Evolutionary conservation across 2,888 invertebrate genomes (phyloP).

Genomic region (Ceramica pisi): DNA sequence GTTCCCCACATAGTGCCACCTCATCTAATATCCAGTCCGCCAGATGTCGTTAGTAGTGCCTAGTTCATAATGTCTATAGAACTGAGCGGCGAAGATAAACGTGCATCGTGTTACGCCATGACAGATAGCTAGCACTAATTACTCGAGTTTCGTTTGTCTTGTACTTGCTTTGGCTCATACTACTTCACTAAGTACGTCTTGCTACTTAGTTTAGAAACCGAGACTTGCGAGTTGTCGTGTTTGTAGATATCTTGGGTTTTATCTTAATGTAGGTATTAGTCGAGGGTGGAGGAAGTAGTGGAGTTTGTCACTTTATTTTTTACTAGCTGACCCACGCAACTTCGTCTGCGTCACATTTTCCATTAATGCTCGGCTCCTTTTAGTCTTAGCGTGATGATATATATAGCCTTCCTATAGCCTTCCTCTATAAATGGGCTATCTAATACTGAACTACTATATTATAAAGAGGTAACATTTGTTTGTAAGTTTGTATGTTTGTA

Average conservation of each 20-base stretch:
- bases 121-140: conserved; percentile 62
- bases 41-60: conserved; percentile 42
- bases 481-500: too few species aligned
- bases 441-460: too few species aligned
- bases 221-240: conserved; percentile 40
- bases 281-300: not conserved
- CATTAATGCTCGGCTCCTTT: too few species aligned
- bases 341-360: too few species aligned
- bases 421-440: too few species aligned
- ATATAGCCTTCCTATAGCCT: too few species aligned
- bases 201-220: conserved; percentile 52
- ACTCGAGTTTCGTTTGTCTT: conserved; percentile 64
- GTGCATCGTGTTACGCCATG: conserved; percentile 47
- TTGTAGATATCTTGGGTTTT: conserved; percentile 19
- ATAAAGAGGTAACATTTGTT: too few species aligned
- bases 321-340: too few species aligned
- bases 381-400: too few species aligned
- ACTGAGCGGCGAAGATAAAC: conserved; percentile 54
- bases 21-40: conserved; percentile 29
- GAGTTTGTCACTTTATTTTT: not conserved
- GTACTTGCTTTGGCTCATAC: conserved; percentile 43
- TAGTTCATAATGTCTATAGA: conserved; percentile 54
- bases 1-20: conserved; percentile 4
- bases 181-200: conserved; percentile 46
- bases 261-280: conserved; percentile 4